Percentiles rank a stretch among this genome's conserved stretches.
Evolutionary conservation across 2,113 vertebrate genomes (phyloP).

Genomic region (Taxidea taxus): DNA sequence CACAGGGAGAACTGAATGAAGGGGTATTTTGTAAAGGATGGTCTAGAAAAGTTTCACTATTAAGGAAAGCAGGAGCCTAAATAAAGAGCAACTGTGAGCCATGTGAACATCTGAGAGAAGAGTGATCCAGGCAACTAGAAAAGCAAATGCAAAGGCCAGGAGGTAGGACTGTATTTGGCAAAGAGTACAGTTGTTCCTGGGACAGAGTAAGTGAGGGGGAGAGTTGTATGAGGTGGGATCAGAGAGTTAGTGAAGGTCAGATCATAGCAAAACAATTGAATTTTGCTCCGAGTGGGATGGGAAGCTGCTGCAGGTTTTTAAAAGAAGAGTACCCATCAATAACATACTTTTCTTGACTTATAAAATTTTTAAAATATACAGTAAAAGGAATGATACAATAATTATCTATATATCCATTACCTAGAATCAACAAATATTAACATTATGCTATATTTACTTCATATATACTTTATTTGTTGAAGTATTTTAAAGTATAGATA

Average conservation of each 20-base stretch:
- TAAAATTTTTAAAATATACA: not conserved
- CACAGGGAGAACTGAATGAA: not conserved
- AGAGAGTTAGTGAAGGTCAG: not conserved
- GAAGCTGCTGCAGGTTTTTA: not conserved
- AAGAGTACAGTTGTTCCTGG: not conserved
- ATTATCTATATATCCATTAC: not conserved
- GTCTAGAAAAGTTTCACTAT: not conserved
- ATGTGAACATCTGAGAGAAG: not conserved
- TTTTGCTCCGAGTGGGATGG: not conserved
- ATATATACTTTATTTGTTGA: not conserved
- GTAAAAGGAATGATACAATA: not conserved
- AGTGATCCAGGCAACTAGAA: not conserved
- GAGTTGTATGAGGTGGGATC: not conserved
- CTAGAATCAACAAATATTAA: not conserved
- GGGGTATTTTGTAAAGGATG: not conserved
- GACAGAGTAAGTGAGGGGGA: not conserved
- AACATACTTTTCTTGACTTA: not conserved
- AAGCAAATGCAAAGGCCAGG: not conserved
- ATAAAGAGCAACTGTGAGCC: not conserved
- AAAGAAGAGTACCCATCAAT: not conserved
- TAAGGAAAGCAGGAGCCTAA: not conserved
- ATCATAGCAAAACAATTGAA: not conserved
- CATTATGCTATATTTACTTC: not conserved
- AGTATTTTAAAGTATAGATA: not conserved
- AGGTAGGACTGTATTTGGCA: not conserved